Conservation (phyloP, 2,113 vertebrate species). For the Seriola dumerili region DNA sequence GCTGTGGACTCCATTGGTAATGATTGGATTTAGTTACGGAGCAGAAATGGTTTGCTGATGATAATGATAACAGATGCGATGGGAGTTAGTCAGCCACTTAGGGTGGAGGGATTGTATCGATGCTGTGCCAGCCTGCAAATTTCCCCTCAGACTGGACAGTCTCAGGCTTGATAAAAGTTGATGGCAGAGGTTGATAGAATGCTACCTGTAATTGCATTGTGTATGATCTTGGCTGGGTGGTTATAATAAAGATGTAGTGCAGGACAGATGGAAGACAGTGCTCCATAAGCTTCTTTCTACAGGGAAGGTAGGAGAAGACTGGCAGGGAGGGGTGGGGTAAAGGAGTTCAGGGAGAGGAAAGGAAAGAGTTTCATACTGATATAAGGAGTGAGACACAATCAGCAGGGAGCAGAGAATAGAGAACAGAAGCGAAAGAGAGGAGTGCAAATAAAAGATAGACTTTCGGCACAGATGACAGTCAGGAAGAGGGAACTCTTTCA, state of each 20-base stretch:
- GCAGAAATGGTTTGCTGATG: slow-evolving; percentile 69
- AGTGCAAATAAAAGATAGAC: slow-evolving; percentile 52
- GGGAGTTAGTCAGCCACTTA: slow-evolving; percentile 74
- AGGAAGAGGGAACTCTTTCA: slow-evolving; percentile 63
- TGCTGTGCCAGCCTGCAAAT: slow-evolving; percentile 60
- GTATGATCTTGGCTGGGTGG: slow-evolving; percentile 44
- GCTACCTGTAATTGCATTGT: slow-evolving; percentile 75
- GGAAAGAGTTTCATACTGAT: slow-evolving; percentile 42
- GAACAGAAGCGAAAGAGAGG: slow-evolving; percentile 35
- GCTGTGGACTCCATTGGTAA: slow-evolving; percentile 66
- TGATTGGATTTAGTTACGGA: slow-evolving; percentile 80
- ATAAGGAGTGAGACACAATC: slow-evolving; percentile 38
- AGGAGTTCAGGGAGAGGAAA: slow-evolving; percentile 44
- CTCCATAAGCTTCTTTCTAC: slow-evolving; percentile 23
- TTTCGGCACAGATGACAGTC: slow-evolving; percentile 54
- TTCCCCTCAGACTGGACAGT: slow-evolving; percentile 51
- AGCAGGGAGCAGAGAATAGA: slow-evolving; percentile 57
- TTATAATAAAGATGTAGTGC: slow-evolving; percentile 54
- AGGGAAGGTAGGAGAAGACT: background rate
- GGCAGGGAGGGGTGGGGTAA: slow-evolving; percentile 6
- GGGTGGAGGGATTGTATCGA: slow-evolving; percentile 51
- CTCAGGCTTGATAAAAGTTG: slow-evolving; percentile 55
- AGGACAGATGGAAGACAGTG: slow-evolving; percentile 31
- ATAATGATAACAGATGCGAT: slow-evolving; percentile 77
- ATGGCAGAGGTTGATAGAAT: slow-evolving; percentile 62